Percentiles rank a stretch among this genome's conserved stretches.
These are phyloP conservation scores for Cecropterus lyciades DNA, from an alignment of 1,140 invertebrate genomes.

Conservation along the genomic window DNA sequence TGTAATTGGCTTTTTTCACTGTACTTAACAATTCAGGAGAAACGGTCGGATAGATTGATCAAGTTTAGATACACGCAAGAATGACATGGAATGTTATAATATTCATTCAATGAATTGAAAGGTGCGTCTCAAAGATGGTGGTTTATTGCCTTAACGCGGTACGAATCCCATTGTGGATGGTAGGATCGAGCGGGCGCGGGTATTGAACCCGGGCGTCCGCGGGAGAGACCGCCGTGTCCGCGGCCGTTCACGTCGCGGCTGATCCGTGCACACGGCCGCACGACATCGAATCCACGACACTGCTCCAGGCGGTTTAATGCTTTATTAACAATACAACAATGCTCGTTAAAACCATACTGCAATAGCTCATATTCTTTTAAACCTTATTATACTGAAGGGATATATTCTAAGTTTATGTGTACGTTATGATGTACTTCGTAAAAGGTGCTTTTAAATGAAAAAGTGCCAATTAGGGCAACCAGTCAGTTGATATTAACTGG, in stretches of 20 bases:
- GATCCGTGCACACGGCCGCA: conserved; percentile 28
- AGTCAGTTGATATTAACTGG: no score
- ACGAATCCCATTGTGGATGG: conserved; percentile 63
- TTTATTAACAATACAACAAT: conserved; percentile 51
- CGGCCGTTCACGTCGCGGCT: background rate
- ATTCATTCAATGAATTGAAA: conserved; percentile 8
- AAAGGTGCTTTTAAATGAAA: no score
- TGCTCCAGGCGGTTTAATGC: conserved; percentile 51
- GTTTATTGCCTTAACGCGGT: conserved; percentile 54
- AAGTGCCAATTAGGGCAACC: no score
- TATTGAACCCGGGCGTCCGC: conserved; percentile 69
- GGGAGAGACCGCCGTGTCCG: conserved; percentile 42
- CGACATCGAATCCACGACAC: conserved; percentile 19
- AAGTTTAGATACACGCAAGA: background rate
- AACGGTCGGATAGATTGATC: no score
- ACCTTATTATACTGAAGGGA: background rate
- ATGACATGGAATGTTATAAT: conserved; percentile 1
- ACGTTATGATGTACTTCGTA: no score
- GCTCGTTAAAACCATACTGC: conserved; percentile 37
- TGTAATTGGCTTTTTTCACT: no score
- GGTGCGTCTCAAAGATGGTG: conserved; percentile 34
- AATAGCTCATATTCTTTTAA: background rate
- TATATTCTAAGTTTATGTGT: no score
- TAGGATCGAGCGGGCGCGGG: conserved; percentile 59
- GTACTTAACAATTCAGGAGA: background rate